These are phyloP conservation scores for Synanceia verrucosa DNA, from an alignment of 2,797 vertebrate genomes.

Conservation along the genomic window DNA sequence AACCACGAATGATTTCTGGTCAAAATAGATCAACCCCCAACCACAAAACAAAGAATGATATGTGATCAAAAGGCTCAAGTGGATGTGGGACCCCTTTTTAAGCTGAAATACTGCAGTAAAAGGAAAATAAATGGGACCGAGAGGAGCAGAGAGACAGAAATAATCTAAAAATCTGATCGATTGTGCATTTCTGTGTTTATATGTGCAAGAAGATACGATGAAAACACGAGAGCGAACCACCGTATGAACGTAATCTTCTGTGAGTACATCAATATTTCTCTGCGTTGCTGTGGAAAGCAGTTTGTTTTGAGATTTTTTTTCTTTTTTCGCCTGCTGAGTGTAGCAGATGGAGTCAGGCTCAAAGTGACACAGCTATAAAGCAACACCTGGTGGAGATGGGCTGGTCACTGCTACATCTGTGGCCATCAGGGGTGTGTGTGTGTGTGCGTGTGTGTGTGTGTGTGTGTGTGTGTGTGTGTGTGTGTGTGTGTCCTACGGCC, in stretches of 20 bases:
- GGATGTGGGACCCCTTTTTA: background rate
- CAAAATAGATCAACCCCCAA: background rate
- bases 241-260: background rate
- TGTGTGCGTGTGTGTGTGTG: slow-evolving; percentile 22
- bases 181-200: background rate
- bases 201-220: background rate
- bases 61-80: slow-evolving; percentile 4
- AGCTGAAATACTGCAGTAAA: background rate
- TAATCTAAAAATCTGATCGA: background rate
- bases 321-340: slow-evolving; percentile 56
- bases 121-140: background rate
- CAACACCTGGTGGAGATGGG: slow-evolving; percentile 83
- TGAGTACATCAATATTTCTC: slow-evolving; percentile 11
- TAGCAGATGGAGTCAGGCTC: slow-evolving; percentile 83
- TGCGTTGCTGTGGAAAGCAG: slow-evolving; percentile 41
- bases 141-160: background rate
- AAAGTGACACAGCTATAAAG: slow-evolving; percentile 84
- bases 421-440: slow-evolving; percentile 67
- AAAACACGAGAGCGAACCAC: background rate
- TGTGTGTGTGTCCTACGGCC: slow-evolving; percentile 63
- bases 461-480: slow-evolving; percentile 16
- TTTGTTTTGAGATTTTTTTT: slow-evolving; percentile 45
- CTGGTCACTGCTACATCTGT: slow-evolving; percentile 82
- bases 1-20: background rate
- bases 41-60: background rate